Conservation (phyloP, 35 echinoderm and acorn worm genomes). For the Diadema setosum region DNA sequence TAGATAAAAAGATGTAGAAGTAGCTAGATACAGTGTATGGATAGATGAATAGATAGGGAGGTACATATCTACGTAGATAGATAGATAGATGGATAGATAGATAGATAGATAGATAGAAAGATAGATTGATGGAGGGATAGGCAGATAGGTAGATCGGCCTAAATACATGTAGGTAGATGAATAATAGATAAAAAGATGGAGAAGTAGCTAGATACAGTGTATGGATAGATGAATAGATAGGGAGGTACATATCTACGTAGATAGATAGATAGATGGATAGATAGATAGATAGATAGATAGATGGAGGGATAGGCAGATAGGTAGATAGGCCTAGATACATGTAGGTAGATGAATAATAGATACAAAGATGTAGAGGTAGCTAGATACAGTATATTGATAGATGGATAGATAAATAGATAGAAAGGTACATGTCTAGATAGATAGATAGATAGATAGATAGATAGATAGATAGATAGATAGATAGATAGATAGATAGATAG, state of each 20-base stretch:
- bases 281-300: background rate
- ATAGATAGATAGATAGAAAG: background rate
- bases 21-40: background rate
- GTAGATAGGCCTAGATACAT: background rate
- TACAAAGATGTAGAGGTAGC: background rate
- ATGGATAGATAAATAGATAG: background rate
- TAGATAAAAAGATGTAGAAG: background rate
- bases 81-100: background rate
- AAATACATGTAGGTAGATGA: background rate
- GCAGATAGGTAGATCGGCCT: background rate
- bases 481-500: background rate
- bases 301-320: background rate
- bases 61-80: background rate
- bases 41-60: background rate
- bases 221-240: too few species aligned
- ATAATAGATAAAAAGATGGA: too few species aligned
- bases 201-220: too few species aligned
- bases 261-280: background rate
- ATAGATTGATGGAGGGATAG: background rate
- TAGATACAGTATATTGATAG: background rate
- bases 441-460: background rate
- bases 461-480: background rate
- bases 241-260: too few species aligned
- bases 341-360: background rate
- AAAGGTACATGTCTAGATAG: background rate